These are phyloP conservation scores for Ichneumoninae sp. DNA, from an alignment of 2,888 invertebrate species.

Conservation along the genomic window DNA sequence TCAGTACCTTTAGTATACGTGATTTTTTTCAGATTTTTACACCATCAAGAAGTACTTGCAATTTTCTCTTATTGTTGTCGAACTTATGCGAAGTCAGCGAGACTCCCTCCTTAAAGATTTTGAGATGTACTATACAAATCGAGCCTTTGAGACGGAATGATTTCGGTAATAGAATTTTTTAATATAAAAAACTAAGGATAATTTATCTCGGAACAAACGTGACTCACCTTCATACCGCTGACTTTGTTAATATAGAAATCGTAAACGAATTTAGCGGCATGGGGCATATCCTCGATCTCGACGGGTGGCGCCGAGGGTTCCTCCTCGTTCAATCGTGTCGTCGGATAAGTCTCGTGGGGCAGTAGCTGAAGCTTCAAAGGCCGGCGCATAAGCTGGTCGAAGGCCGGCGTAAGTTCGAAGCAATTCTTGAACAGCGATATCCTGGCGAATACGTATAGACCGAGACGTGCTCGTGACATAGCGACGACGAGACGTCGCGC, in stretches of 20 bases:
- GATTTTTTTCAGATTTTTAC: no score
- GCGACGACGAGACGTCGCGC: conserved; percentile 98
- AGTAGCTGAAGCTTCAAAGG: conserved; percentile 92
- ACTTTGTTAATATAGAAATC: conserved; percentile 94
- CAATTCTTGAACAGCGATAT: conserved; percentile 97
- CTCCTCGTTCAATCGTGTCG: conserved; percentile 86
- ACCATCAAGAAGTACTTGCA: no score
- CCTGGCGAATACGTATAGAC: conserved; percentile 97
- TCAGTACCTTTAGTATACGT: no score
- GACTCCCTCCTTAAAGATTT: no score
- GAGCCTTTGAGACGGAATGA: no score
- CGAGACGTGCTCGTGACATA: conserved; percentile 98
- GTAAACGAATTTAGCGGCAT: conserved; percentile 98
- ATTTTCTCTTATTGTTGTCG: no score
- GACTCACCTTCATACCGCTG: conserved; percentile 86
- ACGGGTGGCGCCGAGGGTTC: conserved; percentile 85
- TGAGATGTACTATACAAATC: no score
- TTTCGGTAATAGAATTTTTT: neutral
- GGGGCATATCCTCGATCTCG: conserved; percentile 93
- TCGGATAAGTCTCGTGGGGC: conserved; percentile 92
- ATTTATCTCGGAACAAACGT: conserved; percentile 22
- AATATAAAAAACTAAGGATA: neutral
- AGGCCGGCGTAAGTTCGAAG: conserved; percentile 97
- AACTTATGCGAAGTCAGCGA: no score
- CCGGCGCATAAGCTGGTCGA: conserved; percentile 93